These are phyloP conservation scores for Elysia crispata DNA, from an alignment of 2,888 invertebrate genomes.

Conservation along the genomic window DNA sequence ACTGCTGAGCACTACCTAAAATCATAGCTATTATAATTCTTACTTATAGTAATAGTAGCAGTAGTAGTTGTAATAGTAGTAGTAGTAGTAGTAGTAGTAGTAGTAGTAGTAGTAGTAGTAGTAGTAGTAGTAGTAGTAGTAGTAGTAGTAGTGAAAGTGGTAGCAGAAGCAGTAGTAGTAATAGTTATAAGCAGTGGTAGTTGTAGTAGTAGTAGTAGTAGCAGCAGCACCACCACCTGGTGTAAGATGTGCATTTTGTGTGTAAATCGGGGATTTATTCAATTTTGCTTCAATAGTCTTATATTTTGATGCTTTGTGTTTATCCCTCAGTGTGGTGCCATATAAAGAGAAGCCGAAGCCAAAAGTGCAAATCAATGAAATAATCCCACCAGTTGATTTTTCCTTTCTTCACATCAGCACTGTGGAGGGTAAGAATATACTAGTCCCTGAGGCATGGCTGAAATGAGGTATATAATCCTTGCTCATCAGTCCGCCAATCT, in stretches of 20 bases:
- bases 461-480: too few relatives aligned
- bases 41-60: neutral
- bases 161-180: too few relatives aligned
- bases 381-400: conserved; percentile 64
- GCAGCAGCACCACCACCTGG: neutral
- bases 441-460: too few relatives aligned
- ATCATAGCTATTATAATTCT: too few relatives aligned
- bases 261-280: too few relatives aligned
- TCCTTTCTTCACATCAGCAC: conserved; percentile 52
- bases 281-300: too few relatives aligned
- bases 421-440: conserved; percentile 40
- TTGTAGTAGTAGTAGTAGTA: neutral
- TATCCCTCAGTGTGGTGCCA: conserved; percentile 54
- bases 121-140: neutral
- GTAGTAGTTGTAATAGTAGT: neutral
- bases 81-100: neutral
- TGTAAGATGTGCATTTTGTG: neutral
- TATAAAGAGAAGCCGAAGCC: conserved; percentile 51
- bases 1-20: too few relatives aligned
- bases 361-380: conserved; percentile 57
- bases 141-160: neutral
- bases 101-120: neutral
- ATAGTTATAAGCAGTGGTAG: neutral
- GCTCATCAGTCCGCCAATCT: too few relatives aligned
- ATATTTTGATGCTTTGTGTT: too few relatives aligned